phyloP scores from a whole-genome alignment of 2,797 vertebrate genomes.

The Coranthus polyacanthus region DNA sequence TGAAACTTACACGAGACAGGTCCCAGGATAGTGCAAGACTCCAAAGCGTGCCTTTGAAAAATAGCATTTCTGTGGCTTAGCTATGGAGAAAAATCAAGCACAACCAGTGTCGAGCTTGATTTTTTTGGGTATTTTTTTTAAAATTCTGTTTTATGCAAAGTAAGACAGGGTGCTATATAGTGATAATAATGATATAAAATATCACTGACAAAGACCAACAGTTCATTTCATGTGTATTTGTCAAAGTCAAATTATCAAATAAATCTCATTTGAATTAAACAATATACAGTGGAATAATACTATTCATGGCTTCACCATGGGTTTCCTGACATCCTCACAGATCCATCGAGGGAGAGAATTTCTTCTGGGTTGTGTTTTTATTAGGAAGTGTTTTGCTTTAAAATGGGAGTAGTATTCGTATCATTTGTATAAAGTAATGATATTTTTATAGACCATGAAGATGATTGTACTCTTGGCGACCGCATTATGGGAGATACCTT shows the following conservation, averaged over 20 bases:
- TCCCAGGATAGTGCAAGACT: slow-evolving; percentile 30
- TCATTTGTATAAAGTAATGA: slow-evolving; percentile 32
- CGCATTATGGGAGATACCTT: slow-evolving; percentile 39
- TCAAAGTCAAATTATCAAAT: slow-evolving; percentile 2
- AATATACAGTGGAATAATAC: too few species aligned
- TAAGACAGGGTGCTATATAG: too few species aligned
- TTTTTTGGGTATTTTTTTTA: too few species aligned
- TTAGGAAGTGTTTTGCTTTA: slow-evolving; percentile 28
- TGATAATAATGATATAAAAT: too few species aligned
- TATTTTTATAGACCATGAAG: slow-evolving; percentile 36
- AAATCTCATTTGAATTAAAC: slow-evolving; percentile 12
- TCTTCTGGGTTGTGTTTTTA: slow-evolving; percentile 18
- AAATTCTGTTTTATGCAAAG: too few species aligned
- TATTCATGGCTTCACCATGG: background rate
- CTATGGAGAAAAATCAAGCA: slow-evolving; percentile 25
- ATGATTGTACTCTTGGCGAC: slow-evolving; percentile 36
- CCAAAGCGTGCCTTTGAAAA: slow-evolving; percentile 33
- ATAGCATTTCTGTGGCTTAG: slow-evolving; percentile 25
- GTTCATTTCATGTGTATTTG: slow-evolving; percentile 1
- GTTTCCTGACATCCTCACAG: slow-evolving; percentile 8
- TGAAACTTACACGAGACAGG: slow-evolving; percentile 34
- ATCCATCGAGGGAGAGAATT: slow-evolving; percentile 14
- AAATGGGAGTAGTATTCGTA: background rate
- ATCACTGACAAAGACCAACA: too few species aligned
- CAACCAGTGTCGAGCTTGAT: background rate